Conservation (phyloP, 2,888 invertebrate genomes). For the Agapostemon virescens region DNA sequence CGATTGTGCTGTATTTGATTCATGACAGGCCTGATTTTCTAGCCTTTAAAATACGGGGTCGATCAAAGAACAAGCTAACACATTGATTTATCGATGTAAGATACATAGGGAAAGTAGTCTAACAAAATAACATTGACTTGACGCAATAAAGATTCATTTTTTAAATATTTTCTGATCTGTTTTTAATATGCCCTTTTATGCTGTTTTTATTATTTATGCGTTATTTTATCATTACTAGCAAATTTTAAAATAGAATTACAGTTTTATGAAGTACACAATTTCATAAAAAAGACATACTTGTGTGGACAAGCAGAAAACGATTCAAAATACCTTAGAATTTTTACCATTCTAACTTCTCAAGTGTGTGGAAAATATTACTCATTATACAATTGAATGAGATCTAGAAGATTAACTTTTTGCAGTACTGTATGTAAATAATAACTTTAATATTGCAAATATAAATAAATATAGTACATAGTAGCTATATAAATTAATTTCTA, state of each 20-base stretch:
- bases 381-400: too few relatives aligned
- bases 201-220: not conserved
- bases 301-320: too few relatives aligned
- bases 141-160: not conserved
- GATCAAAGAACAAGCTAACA: not conserved
- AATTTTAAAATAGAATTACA: not conserved
- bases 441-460: too few relatives aligned
- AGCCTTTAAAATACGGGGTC: not conserved
- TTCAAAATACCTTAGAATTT: too few relatives aligned
- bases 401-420: too few relatives aligned
- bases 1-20: slow-evolving; percentile 1
- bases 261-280: not conserved
- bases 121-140: not conserved
- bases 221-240: not conserved
- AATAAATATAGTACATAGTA: too few relatives aligned
- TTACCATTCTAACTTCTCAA: too few relatives aligned
- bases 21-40: not conserved
- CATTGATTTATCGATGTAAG: not conserved
- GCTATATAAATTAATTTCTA: too few relatives aligned
- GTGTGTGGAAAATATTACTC: too few relatives aligned
- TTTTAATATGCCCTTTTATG: not conserved
- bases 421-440: too few relatives aligned
- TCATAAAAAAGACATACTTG: not conserved
- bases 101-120: not conserved
- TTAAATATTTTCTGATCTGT: not conserved